Conservation (phyloP, 2,113 vertebrate species). For the Acanthisitta chloris region DNA sequence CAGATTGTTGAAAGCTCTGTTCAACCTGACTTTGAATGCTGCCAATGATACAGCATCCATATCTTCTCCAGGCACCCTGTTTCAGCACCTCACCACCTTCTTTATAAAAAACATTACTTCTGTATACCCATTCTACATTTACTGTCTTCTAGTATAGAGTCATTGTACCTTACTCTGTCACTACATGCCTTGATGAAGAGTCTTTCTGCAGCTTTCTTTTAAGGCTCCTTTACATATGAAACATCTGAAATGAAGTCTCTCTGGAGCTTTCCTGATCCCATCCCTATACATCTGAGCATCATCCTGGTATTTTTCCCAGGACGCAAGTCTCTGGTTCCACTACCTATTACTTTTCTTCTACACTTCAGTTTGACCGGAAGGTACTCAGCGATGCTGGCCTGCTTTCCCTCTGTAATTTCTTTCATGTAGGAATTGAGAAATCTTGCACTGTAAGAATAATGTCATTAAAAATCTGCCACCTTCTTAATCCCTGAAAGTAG, state of each 20-base stretch:
- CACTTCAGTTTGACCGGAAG: background rate
- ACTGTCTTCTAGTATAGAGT: background rate
- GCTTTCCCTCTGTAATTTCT: background rate
- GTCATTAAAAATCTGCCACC: background rate
- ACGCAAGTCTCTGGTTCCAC: background rate
- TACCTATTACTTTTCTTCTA: background rate
- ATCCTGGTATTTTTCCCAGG: background rate
- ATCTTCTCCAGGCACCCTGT: background rate
- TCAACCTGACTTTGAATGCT: background rate
- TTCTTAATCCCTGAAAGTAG: background rate
- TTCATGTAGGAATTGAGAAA: background rate
- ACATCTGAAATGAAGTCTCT: background rate
- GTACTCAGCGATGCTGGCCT: background rate
- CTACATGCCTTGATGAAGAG: background rate
- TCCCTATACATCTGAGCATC: background rate
- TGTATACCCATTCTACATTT: background rate
- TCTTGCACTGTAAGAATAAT: background rate
- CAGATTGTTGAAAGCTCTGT: background rate
- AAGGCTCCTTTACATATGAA: background rate
- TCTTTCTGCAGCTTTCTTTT: background rate
- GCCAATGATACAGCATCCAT: accelerated
- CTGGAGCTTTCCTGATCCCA: background rate
- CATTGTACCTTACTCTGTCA: background rate
- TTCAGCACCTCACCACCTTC: background rate
- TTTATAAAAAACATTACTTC: background rate